Base-by-base conservation (phyloP, 2,113 vertebrate genomes). In the Neomonachus schauinslandi region DNA sequence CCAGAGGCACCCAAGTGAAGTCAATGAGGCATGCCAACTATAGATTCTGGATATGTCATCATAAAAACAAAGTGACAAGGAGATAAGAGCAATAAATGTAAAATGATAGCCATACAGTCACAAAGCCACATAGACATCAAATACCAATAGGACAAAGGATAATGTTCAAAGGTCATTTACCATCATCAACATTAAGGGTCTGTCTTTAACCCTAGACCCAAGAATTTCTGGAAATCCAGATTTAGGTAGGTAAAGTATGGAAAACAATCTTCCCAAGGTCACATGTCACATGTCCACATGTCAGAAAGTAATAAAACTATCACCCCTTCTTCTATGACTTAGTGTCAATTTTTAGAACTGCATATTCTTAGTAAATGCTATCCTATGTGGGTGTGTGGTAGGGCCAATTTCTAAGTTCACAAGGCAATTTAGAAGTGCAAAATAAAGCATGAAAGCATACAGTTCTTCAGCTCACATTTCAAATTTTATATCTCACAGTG, bases 31-130 rank as follows among this genome's bases (percentile, higher is more conserved):
- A 71, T 93, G 85, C 39, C 83, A 96, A 90, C 39, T 59, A 71
- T 49, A 89, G 79, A 96, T 93, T 33, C 46, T 95, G 96, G 96
- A 55, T 96, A 97, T 97, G 97, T 98, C 98, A 98, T 61, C 4
- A 2, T 95, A 98, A 98, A 98, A 88, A 91, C 82, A 80, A 98
- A 89, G 69, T 98, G 97, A 98, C 98, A 98, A 39, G 51, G 95
- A 85, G 42, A 97, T 81, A 84, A 14, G 88, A 95, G 95, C 79
- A 16, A 98, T 98, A 96, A 98, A 95, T 96, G 91, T 18, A 67
- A 97, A 80, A 83, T 91, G 82, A 98, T 97, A 94, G 97, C 96
- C 97, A 96, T 69, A 76, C 71, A 21, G 4, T 95, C 74, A 74
- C 42, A 42, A 22, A 92, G 90, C 5, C 33, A 18, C 3, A 8